phyloP scores from a whole-genome alignment of 37 sponge, comb jelly and placozoan genomes.

The Bolinopsis microptera region DNA sequence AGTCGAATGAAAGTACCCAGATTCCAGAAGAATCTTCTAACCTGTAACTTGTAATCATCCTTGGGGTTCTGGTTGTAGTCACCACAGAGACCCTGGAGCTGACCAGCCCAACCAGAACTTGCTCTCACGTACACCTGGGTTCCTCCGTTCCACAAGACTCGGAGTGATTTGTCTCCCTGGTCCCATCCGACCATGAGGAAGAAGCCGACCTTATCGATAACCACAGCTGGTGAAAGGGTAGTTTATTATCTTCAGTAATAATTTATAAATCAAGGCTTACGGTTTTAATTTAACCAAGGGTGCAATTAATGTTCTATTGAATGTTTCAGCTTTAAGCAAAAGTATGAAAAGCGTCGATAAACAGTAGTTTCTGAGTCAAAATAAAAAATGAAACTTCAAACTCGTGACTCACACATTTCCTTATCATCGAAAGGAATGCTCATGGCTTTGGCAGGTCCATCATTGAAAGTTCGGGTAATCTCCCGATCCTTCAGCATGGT shows the following conservation, averaged over 20 bases:
- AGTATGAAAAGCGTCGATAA: too few species aligned
- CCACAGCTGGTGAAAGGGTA: background rate
- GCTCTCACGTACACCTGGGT: conserved; percentile 53
- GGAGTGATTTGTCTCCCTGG: background rate
- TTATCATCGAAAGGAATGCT: background rate
- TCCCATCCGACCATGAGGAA: conserved; percentile 46
- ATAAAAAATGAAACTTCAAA: background rate
- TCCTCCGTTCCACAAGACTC: conserved; percentile 65
- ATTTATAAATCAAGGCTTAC: too few species aligned
- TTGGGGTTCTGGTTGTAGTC: conserved; percentile 1
- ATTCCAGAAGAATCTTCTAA: too few species aligned
- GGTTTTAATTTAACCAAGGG: too few species aligned
- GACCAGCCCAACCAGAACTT: background rate
- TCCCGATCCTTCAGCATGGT: conserved; percentile 56
- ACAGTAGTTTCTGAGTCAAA: too few species aligned
- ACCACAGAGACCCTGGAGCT: conserved; percentile 64
- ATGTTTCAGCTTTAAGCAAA: too few species aligned
- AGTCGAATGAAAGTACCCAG: too few species aligned
- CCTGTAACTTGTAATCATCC: conserved; percentile 33
- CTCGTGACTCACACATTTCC: background rate
- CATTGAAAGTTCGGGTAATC: background rate
- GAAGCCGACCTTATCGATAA: conserved; percentile 53
- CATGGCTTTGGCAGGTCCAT: background rate
- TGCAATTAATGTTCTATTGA: too few species aligned
- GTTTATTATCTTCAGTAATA: background rate